These are phyloP conservation scores for Tetragonula clypearis DNA, from an alignment of 1,140 invertebrate species.

Conservation along the genomic window DNA sequence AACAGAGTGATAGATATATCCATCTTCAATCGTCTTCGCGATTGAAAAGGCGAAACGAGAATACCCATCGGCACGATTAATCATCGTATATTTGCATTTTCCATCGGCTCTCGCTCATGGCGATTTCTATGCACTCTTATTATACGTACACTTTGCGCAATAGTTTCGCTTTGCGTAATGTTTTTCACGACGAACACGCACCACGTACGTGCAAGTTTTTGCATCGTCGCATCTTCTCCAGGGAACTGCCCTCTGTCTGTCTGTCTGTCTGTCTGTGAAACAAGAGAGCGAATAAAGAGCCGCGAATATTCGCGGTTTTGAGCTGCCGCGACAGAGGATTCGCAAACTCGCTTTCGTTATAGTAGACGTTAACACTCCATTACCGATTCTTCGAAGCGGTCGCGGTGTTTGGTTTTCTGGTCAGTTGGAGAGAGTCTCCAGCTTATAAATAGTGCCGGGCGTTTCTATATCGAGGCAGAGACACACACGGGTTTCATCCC, in stretches of 20 bases:
- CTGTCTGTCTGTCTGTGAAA: not conserved
- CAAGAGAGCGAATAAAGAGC: not conserved
- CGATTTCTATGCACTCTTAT: not conserved
- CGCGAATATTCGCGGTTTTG: not conserved
- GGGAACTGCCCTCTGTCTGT: not conserved
- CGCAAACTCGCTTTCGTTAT: not conserved
- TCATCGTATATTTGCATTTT: not conserved
- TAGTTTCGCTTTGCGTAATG: not conserved
- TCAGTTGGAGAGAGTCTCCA: not conserved
- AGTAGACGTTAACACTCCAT: slow-evolving; percentile 13
- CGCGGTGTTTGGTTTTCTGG: slow-evolving; percentile 21
- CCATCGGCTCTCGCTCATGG: not conserved
- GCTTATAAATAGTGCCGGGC: slow-evolving; percentile 7
- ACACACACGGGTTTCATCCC: slow-evolving; percentile 6
- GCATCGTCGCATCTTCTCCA: slow-evolving; percentile 1
- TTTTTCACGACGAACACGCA: not conserved
- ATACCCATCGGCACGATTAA: not conserved
- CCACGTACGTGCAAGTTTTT: not conserved
- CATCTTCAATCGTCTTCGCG: too few relatives aligned
- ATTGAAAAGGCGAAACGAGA: not conserved
- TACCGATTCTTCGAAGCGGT: slow-evolving; percentile 27
- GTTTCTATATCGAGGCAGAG: not conserved
- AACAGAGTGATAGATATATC: too few relatives aligned
- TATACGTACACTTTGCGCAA: not conserved
- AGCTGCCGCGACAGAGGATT: not conserved